Percentiles rank a stretch among this genome's conserved stretches.
Evolutionary conservation across 2,113 vertebrate species (phyloP).

Genomic region (Chunga burmeisteri): DNA sequence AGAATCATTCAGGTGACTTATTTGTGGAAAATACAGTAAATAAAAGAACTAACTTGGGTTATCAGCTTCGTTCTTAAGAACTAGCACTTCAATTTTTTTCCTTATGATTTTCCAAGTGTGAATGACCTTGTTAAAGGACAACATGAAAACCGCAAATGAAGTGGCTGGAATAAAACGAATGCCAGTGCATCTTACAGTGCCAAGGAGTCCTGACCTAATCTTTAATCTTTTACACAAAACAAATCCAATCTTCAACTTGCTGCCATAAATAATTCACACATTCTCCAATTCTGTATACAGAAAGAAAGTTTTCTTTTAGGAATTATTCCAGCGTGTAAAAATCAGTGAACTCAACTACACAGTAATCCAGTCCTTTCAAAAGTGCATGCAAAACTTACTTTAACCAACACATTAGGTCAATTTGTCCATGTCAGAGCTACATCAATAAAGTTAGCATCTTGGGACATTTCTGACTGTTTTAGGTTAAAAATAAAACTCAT

Average conservation of each 20-base stretch:
- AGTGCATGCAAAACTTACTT: neutral
- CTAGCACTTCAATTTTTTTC: neutral
- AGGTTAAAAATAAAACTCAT: neutral
- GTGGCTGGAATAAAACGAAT: neutral
- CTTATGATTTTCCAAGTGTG: neutral
- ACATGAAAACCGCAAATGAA: neutral
- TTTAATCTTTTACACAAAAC: neutral
- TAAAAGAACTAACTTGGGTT: neutral
- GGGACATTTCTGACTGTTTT: neutral
- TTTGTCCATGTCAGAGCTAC: neutral
- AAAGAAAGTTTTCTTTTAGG: neutral
- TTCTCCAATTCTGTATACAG: neutral
- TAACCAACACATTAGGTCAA: neutral
- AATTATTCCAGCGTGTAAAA: neutral
- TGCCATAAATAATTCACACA: neutral
- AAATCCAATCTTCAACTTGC: neutral
- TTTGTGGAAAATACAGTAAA: neutral
- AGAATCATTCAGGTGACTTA: neutral
- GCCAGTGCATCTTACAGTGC: neutral
- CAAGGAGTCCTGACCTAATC: neutral
- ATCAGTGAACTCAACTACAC: neutral
- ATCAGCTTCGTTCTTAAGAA: neutral
- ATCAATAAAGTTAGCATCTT: neutral
- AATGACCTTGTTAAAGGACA: neutral
- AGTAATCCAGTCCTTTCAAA: neutral